Base-by-base conservation (phyloP, 2,888 invertebrate genomes). In the Antitype chi region DNA sequence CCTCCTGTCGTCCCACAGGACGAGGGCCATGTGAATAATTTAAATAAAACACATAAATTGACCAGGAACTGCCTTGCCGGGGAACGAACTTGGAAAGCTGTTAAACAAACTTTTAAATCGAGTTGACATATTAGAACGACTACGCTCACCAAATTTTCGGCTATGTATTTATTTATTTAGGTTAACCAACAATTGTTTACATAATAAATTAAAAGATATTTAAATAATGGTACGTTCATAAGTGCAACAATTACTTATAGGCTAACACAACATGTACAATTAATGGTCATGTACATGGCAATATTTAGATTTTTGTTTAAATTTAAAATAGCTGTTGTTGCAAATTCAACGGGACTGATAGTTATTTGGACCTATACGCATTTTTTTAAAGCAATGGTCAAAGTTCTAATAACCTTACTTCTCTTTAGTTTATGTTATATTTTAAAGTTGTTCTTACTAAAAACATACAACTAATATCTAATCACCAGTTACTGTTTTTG, bases 41-140 rank as follows among this genome's bases (percentile, higher is more conserved):
- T 89, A 87, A 85, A 89, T 86, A 85, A 89, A 89, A 87, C 86
- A 82, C 80, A 89, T 89, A 91, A 88, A 88, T 89, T 89, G 87
- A 86, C 84, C 86, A 86, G 82, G 86, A 88, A 81, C 75, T 81
- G 72, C 55, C 82, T 84, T 76, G 76, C 73, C 67, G 74, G 68
- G 52, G 75, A 82, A 64, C 70, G 57, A 89, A 89, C 85, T 89
- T 85, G 73, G 62, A 68, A 87, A 87, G 85, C 86, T 86, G 79
- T 80, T 85, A 72, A 74, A 84, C 77, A 84, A 89, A 89, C 80
- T 88, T 88, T 87, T 85, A 75, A 85, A 88, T 75, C 62, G 72
- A 76, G 83, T 83, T 84, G 82, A 86, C 83, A 77, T 74, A 87
- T 83, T 84, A 85, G 62, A 85, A 66, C 68, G 70, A 64, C 75